phyloP scores from a whole-genome alignment of 2,113 vertebrate genomes.

The Heteronetta atricapilla region DNA sequence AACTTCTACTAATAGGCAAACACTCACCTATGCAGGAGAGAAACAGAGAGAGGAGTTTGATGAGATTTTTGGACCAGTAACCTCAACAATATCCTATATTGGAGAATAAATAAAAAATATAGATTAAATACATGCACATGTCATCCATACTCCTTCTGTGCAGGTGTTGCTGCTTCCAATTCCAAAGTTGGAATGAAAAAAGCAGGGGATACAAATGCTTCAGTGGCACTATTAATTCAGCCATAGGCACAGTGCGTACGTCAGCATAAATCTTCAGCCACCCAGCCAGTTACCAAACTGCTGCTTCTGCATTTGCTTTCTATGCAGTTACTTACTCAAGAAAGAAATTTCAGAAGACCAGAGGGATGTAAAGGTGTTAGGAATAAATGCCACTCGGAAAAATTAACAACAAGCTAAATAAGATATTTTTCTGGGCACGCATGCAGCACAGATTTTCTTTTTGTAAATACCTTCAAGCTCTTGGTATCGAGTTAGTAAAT shows the following conservation, averaged over 20 bases:
- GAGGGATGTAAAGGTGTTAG: background rate
- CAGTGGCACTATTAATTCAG: constrained; percentile 18
- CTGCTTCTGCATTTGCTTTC: constrained; percentile 52
- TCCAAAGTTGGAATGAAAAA: background rate
- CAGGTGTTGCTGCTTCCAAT: constrained; percentile 1
- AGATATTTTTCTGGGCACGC: background rate
- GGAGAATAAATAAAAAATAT: background rate
- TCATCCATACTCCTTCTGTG: background rate
- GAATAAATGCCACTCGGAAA: background rate
- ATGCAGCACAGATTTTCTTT: background rate
- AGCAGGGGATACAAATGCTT: constrained; percentile 20
- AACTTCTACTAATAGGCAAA: background rate
- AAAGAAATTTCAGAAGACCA: background rate
- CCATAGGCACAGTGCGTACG: background rate
- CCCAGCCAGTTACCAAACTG: constrained; percentile 29
- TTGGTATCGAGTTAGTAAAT: background rate
- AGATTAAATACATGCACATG: background rate
- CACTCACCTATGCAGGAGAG: background rate
- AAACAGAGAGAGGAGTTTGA: background rate
- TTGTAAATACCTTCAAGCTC: background rate
- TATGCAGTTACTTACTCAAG: background rate
- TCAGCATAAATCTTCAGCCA: constrained; percentile 48
- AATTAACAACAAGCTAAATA: background rate
- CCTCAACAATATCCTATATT: background rate
- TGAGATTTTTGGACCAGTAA: background rate